Base-by-base conservation (phyloP, 2,797 vertebrate species). In the Astyanax mexicanus region DNA sequence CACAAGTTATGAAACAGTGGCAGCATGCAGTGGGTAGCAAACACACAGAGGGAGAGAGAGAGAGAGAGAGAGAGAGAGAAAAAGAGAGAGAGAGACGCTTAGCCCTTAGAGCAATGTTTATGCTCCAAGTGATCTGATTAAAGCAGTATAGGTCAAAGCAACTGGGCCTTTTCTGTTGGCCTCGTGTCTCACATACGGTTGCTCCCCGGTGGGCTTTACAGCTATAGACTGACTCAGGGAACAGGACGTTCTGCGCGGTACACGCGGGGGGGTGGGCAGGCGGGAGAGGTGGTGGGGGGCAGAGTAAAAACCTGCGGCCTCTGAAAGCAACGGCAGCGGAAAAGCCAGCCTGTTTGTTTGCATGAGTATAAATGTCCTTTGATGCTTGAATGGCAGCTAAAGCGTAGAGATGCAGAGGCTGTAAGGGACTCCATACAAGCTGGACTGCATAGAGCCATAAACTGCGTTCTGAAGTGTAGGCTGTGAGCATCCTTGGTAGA, bases 121-220 rank as follows among this genome's bases (percentile, higher is more conserved):
- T 62, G 65, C 75, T 76, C 81, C 3, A 38, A 74, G 75, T 76
- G 69, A 76, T 79, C 77, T 70, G 74, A 78, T 78, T 78, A 78
- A 78, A 45, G 12, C 79, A 80, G 78, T 72, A 69, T 74, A 83
- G 75, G 72, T 83, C 81, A 79, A 71, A 81, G 75, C 72, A 75
- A 74, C 72, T 45, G 54, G 69, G 65, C 69, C 79, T 54, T 78
- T 47, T 72, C 44, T 66, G 74, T 74, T 74, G 44, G 45, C 64
- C 73, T 70, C 47, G 32, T 55, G 74, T 60, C 64, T 61, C 51
- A 70, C 71, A 74, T 69, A 72, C 38, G 52, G 32, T 71, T 68
- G 29, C 19, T 71, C 55, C 68, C 73, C 65, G 8, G 32, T 27
- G 47, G 72, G 69, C 52, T 66, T 13, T 6, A 25, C 69, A 52